Percentiles rank a stretch among this genome's conserved stretches.
Evolutionary conservation across 2,113 vertebrate species (phyloP).

Genomic region (Mohoua ochrocephala): DNA sequence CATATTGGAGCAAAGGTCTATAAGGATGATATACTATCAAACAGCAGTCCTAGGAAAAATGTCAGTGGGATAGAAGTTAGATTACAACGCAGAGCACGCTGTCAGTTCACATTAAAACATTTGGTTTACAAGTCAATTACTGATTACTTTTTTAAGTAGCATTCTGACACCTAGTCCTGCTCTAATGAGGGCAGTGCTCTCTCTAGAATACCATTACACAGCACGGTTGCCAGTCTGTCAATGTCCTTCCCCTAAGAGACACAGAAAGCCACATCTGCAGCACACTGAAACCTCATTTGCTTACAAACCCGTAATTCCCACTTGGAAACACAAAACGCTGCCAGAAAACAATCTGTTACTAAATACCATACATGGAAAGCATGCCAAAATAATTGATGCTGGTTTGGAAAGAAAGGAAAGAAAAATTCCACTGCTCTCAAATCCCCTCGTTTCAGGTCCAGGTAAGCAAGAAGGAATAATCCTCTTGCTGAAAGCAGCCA

Average conservation of each 20-base stretch:
- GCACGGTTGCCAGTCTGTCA: slow-evolving; percentile 67
- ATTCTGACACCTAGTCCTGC: slow-evolving; percentile 53
- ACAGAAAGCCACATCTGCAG: slow-evolving; percentile 70
- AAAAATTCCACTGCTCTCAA: not conserved
- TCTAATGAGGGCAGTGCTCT: slow-evolving; percentile 66
- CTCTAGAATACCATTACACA: slow-evolving; percentile 67
- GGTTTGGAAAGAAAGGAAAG: not conserved
- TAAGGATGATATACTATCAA: slow-evolving; percentile 99
- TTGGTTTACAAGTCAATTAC: slow-evolving; percentile 43
- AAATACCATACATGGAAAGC: slow-evolving; percentile 56
- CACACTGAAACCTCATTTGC: slow-evolving; percentile 72
- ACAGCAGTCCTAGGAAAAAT: slow-evolving; percentile 92
- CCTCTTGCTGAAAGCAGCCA: not conserved
- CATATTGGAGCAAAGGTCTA: slow-evolving; percentile 95
- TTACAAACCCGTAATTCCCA: slow-evolving; percentile 68
- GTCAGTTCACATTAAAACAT: slow-evolving; percentile 35
- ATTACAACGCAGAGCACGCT: slow-evolving; percentile 43
- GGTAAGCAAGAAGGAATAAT: not conserved
- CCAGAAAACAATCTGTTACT: slow-evolving; percentile 66
- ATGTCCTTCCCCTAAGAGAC: slow-evolving; percentile 63
- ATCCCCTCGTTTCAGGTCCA: not conserved
- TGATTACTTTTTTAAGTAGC: not conserved
- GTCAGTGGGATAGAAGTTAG: slow-evolving; percentile 54
- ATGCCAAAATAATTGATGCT: slow-evolving; percentile 65
- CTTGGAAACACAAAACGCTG: slow-evolving; percentile 62